Evolutionary conservation across 2,113 vertebrate genomes (phyloP), one percentile per base, ranked within the genome.

Genomic region (Hucho hucho): DNA sequence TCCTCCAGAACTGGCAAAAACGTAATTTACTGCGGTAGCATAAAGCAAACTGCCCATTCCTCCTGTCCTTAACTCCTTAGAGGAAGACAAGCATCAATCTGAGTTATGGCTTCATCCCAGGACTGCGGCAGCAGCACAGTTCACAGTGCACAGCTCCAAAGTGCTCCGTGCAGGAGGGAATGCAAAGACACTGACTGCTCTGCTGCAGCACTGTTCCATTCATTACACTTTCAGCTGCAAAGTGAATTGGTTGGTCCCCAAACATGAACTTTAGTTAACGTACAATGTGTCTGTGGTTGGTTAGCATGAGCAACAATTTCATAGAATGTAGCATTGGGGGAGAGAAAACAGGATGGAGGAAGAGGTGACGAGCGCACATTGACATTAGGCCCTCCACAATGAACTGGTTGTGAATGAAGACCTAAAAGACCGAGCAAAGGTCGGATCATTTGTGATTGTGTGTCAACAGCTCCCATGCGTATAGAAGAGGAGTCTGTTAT

Each of bases 81-180:
- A 84, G 87, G 77, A 82, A 84, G 84, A 79, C 87, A 86, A 89
- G 85, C 82, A 89, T 89, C 81, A 63, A 83, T 88, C 83, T 86
- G 85, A 88, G 83, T 89, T 87, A 88, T 81, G 75, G 84, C 82
- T 85, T 82, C 71, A 78, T 73, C 82, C 81, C 69, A 43, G 49
- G 4, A 53, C 49, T 5, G 49, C 49, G 16, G 49, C 1, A 53
- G 16, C 49, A 18, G 12, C 49, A 5, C 16, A 3, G 37, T 53
- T 18, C 16, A 53, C 5, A 53, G 4, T 16, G 49, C 16, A 53
- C 13, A 53, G 49, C 49, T 53, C 49, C 49, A 53, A 16, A 16
- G 16, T 16, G 3, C 49, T 18, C 49, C 49, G 18, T 18, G 16
- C 49, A 53, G 49, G 49, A 18, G 49, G 4, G 16, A 53, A 53